Conservation (phyloP, 2,888 invertebrate species). For the Drosophila atroscutellata region DNA sequence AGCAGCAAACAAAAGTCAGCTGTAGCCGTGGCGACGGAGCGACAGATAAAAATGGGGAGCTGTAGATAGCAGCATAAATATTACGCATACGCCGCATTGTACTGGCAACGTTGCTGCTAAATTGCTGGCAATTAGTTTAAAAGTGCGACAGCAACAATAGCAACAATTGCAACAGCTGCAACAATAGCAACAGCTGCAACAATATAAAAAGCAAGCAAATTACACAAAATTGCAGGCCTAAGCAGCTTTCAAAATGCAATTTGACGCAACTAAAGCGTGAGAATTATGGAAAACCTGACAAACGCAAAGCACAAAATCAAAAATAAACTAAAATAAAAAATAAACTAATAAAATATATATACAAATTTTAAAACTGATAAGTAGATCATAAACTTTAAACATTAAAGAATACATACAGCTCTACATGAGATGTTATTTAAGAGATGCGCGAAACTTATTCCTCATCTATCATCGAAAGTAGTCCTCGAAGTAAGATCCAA, state of each 20-base stretch:
- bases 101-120: constrained; percentile 68
- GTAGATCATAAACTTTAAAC: background rate
- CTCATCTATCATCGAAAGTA: background rate
- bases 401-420: background rate
- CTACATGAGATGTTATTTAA: background rate
- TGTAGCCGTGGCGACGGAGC: background rate
- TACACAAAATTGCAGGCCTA: constrained; percentile 62
- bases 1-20: constrained; percentile 52
- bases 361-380: background rate
- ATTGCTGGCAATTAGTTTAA: constrained; percentile 77
- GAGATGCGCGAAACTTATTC: background rate
- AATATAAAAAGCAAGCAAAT: constrained; percentile 12
- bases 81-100: constrained; percentile 74
- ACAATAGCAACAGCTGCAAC: background rate
- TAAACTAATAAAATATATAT: background rate
- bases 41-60: background rate
- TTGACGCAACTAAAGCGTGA: constrained; percentile 24
- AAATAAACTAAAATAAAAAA: background rate
- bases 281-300: constrained; percentile 15
- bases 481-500: too few relatives aligned
- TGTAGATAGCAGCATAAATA: constrained; percentile 55
- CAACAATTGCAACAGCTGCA: background rate
- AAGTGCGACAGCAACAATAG: constrained; percentile 60
- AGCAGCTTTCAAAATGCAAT: constrained; percentile 62
- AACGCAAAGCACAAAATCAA: background rate